A percentile compares a stretch with the other conserved stretches of the same genome.
Conservation (phyloP, 2,888 invertebrate species). For the Unio delphinus region DNA sequence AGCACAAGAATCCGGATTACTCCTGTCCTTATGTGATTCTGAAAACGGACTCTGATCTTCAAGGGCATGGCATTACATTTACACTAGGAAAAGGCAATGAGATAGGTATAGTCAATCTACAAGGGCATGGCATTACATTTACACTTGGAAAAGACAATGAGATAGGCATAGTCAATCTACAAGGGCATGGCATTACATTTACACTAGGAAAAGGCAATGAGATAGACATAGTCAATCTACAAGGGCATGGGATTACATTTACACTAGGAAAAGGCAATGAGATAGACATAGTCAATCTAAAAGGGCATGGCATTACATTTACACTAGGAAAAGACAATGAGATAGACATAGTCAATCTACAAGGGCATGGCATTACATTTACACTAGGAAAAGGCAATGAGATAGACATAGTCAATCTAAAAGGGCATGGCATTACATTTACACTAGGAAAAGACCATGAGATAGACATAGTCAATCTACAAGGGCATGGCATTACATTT, state of each 20-base stretch:
- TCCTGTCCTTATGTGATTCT: slow-evolving; percentile 91
- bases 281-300: slow-evolving; percentile 72
- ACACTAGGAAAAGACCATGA: no score
- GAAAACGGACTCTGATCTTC: slow-evolving; percentile 74
- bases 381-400: no score
- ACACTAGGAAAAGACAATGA: no score
- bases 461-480: no score
- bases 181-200: slow-evolving; percentile 88
- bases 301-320: no score
- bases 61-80: slow-evolving; percentile 89
- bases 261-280: slow-evolving; percentile 92
- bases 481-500: no score
- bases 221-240: slow-evolving; percentile 74
- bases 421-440: no score
- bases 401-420: no score
- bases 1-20: slow-evolving; percentile 91
- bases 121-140: slow-evolving; percentile 88
- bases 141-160: slow-evolving; percentile 92
- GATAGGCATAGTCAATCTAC: slow-evolving; percentile 75
- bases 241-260: slow-evolving; percentile 89
- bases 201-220: slow-evolving; percentile 92
- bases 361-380: no score
- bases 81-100: slow-evolving; percentile 92
- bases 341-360: no score
- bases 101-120: slow-evolving; percentile 74